These are phyloP conservation scores for Biston stratarius DNA, from an alignment of 2,888 invertebrate species.

Conservation along the genomic window DNA sequence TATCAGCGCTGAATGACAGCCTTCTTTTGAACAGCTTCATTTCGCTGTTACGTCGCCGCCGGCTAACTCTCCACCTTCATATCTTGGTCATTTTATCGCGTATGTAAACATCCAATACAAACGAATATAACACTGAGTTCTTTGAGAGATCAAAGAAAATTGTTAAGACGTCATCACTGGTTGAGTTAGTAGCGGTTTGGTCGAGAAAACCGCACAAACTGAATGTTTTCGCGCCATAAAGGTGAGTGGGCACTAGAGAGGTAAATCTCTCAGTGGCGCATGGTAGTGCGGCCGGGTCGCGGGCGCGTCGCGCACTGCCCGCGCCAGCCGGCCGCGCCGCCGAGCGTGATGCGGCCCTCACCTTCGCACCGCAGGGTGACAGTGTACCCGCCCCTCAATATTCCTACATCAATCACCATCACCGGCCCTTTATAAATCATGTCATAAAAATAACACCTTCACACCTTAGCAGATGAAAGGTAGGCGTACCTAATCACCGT, in stretches of 20 bases:
- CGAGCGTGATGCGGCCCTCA: slow-evolving; percentile 55
- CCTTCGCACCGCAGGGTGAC: slow-evolving; percentile 60
- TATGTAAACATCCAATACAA: slow-evolving; percentile 16
- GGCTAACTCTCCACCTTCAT: slow-evolving; percentile 58
- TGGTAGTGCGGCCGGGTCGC: slow-evolving; percentile 74
- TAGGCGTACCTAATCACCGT: slow-evolving; percentile 14
- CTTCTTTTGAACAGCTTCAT: slow-evolving; percentile 85
- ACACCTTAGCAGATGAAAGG: slow-evolving; percentile 35
- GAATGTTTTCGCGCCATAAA: slow-evolving; percentile 61
- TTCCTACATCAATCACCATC: slow-evolving; percentile 59
- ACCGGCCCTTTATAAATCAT: slow-evolving; percentile 51
- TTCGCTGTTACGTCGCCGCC: slow-evolving; percentile 57
- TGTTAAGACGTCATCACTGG: slow-evolving; percentile 55
- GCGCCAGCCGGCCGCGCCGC: slow-evolving; percentile 42
- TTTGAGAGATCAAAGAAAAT: slow-evolving; percentile 61
- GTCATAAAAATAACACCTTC: slow-evolving; percentile 40
- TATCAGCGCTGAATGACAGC: slow-evolving; percentile 82
- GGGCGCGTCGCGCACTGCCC: slow-evolving; percentile 79
- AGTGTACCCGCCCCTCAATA: slow-evolving; percentile 57
- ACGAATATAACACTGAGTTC: slow-evolving; percentile 37
- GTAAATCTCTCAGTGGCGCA: slow-evolving; percentile 53
- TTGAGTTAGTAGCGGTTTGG: slow-evolving; percentile 61
- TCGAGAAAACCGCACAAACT: slow-evolving; percentile 60
- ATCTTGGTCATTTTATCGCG: slow-evolving; percentile 46
- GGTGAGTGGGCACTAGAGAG: slow-evolving; percentile 35